Base-by-base conservation (phyloP, 1,140 invertebrate species). In the Drosophila trapezifrons region DNA sequence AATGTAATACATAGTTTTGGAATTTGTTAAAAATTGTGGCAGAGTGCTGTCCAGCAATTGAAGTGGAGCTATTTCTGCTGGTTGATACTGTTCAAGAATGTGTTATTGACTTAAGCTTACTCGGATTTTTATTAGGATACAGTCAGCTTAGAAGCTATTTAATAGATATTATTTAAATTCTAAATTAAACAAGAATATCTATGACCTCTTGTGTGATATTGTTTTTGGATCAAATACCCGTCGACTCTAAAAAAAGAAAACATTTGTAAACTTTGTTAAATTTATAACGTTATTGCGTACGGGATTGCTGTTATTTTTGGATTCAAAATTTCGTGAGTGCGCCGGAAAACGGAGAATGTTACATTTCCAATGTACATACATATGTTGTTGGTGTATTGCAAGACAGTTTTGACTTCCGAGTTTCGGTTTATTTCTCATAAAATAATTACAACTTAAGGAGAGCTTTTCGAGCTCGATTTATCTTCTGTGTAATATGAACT, bases 371-470 rank as follows among this genome's bases (percentile, higher is more conserved):
- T 67, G 60, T 47, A 51, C 29, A 32, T 29, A 27, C n/a, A n/a
- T n/a, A n/a, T 60, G 45, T 60, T 35, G 29, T 32, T 54, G 18
- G 51, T 37, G 27, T 65, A 66, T 43, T 66, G 45, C 60, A 65
- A 69, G 65, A 51, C 64, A 37, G 46, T 54, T 54, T 66, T 60
- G 58, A 69, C 62, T 69, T 66, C 46, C 65, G 65, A 54, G 64
- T 66, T 66, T 69, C 62, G 65, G 65, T 69, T 69, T 69, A 69
- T 69, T 69, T 66, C 65, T 52, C 65, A 69, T 66, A 66, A 69
- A 69, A 69, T 69, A 69, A 66, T 69, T 69, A 69, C 65, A 69
- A 69, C 65, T 69, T 69, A 69, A 32, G 51, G 51, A 22, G 51
- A 54, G 47, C 62, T 40, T 46, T 35, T 20, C 46, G 29, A 54